Conservation (phyloP, 2,797 vertebrate species). For the Anableps anableps region DNA sequence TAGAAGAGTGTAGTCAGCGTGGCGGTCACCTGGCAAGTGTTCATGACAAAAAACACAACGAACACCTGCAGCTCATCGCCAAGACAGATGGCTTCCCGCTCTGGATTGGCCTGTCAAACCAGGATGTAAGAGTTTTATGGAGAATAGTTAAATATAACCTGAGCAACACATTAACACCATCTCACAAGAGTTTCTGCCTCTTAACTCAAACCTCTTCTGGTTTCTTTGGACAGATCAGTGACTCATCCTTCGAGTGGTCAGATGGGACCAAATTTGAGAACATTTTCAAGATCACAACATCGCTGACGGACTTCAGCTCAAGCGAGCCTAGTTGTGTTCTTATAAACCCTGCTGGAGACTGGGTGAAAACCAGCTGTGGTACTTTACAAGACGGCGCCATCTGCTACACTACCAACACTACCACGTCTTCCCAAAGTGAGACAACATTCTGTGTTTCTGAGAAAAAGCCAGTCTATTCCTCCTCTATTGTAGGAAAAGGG, state of each 20-base stretch:
- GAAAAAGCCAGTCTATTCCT: neutral
- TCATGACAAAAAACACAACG: slow-evolving; percentile 77
- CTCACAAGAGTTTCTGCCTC: neutral
- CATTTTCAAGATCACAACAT: slow-evolving; percentile 63
- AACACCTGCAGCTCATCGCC: slow-evolving; percentile 83
- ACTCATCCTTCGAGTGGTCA: slow-evolving; percentile 89
- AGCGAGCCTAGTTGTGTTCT: slow-evolving; percentile 82
- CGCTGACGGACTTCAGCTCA: slow-evolving; percentile 15
- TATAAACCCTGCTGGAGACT: slow-evolving; percentile 84
- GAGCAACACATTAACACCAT: neutral
- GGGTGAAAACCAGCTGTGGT: slow-evolving; percentile 82
- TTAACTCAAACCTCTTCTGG: neutral
- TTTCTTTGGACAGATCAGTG: slow-evolving; percentile 72
- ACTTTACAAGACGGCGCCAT: slow-evolving; percentile 85
- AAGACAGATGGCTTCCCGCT: slow-evolving; percentile 89
- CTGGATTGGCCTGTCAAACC: slow-evolving; percentile 93
- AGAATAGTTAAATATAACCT: neutral
- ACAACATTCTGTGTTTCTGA: neutral
- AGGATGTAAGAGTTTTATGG: slow-evolving; percentile 83
- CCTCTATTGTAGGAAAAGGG: neutral
- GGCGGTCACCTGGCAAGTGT: slow-evolving; percentile 88
- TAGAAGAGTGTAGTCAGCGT: slow-evolving; percentile 81
- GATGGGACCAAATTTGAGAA: slow-evolving; percentile 87
- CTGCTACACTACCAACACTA: slow-evolving; percentile 84
- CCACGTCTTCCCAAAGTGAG: slow-evolving; percentile 71